Evolutionary conservation across 1,140 invertebrate genomes (phyloP), one percentile per base, ranked within the genome.

Genomic region (Himalopsyche phryganea): DNA sequence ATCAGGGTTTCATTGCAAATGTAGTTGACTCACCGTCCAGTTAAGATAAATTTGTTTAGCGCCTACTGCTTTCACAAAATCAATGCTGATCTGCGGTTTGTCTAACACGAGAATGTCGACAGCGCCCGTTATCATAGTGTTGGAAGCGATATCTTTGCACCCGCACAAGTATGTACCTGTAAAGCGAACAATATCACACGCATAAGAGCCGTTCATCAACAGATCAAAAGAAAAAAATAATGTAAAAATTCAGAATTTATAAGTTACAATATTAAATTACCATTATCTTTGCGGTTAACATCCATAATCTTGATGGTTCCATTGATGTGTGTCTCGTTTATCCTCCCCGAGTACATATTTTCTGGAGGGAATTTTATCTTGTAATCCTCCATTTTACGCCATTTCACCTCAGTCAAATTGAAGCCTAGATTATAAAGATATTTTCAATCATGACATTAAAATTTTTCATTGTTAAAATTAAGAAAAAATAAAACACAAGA

Each of bases 41-140:
- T 92, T 92, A 0, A 92, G 66, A 69, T 83, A 93, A 42, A 93
- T 84, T 69, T 85, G 84, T 10, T 80, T 78, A 10, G 82, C 81
- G 18, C 87, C 88, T 5, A 92, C 86, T 0, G 87, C 82, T 70
- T 88, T 90, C 1, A 88, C 83, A 49, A 83, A 84, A 67, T 89
- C 85, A 53, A 91, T 83, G 47, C 76, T 80, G 0, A 91, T 79
- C 67, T 84, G 80, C 2, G 90, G 90, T 60, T 80, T 79, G 62
- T 89, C 87, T 65, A 84, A 77, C 1, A 90, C 82, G 52, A 86
- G 79, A 1, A 89, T 69, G 10, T 81, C 76, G 5, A 78, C 72
- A 19, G 66, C 61, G n/a, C 64, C 69, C 35, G 67, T 72, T 4
- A 74, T 66, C 42, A 62, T 38, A 9, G 63, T 53, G 23, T 50